These are phyloP conservation scores for Athene cunicularia DNA, from an alignment of 2,113 vertebrate genomes.

Conservation along the genomic window DNA sequence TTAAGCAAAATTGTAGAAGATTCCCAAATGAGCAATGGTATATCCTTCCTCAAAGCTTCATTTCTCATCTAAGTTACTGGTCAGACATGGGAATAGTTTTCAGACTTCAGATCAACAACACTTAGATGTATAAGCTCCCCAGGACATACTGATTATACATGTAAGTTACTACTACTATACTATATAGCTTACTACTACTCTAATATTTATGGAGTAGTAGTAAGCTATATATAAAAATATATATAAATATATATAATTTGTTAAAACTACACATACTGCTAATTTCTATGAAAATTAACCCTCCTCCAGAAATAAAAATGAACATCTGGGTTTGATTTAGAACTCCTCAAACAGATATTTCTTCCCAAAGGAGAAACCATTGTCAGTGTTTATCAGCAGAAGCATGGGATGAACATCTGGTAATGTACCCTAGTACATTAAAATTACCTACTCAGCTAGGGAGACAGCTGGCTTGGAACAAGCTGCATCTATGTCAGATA, in stretches of 20 bases:
- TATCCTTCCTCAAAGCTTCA: background rate
- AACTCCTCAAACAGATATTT: background rate
- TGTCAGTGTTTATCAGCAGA: background rate
- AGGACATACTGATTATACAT: background rate
- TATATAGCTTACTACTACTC: background rate
- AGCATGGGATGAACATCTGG: background rate
- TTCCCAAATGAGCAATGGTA: background rate
- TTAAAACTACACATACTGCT: background rate
- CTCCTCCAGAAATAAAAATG: accelerated
- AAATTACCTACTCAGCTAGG: background rate
- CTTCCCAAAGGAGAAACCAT: background rate
- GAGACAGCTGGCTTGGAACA: background rate
- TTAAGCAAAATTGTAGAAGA: background rate
- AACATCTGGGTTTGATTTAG: background rate
- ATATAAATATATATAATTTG: background rate
- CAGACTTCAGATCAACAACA: background rate
- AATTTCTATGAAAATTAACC: background rate
- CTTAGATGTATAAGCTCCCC: background rate
- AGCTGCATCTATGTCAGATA: background rate
- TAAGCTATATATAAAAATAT: too few species aligned
- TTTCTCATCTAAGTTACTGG: background rate
- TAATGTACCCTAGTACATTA: background rate
- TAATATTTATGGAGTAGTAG: too few species aligned
- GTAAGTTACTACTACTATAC: background rate
- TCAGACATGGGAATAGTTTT: background rate